Percentiles rank a stretch among this genome's conserved stretches.
phyloP scores from a whole-genome alignment of 2,797 vertebrate species.

The Sebastes elongatus region DNA sequence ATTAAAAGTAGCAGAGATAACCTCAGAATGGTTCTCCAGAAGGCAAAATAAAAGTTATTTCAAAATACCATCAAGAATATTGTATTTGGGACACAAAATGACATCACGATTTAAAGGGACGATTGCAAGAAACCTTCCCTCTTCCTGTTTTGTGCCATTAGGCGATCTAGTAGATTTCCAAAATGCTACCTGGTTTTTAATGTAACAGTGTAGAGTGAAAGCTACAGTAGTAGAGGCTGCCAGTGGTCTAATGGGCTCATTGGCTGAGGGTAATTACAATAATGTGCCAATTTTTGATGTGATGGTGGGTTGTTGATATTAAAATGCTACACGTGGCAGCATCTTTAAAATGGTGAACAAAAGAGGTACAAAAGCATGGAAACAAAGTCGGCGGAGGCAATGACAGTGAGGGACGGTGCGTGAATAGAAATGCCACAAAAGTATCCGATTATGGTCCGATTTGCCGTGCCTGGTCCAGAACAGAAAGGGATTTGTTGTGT shows the following conservation, averaged over 20 bases:
- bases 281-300: conserved; percentile 46
- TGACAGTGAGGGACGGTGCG: conserved; percentile 19
- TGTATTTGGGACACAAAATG: not conserved
- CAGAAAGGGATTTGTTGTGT: conserved; percentile 53
- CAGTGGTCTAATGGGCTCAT: conserved; percentile 50
- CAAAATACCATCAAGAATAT: not conserved
- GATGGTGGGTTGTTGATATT: conserved; percentile 35
- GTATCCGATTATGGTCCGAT: conserved; percentile 45
- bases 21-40: not conserved
- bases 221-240: conserved; percentile 4
- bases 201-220: conserved; percentile 13
- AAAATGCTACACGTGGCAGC: conserved; percentile 38
- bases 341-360: conserved; percentile 45
- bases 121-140: not conserved
- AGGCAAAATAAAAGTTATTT: not conserved
- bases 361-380: conserved; percentile 16
- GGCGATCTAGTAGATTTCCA: conserved; percentile 6
- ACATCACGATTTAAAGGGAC: not conserved
- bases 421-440: conserved; percentile 51
- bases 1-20: not conserved
- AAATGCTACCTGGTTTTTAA: conserved; percentile 24
- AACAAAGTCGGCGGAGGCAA: conserved; percentile 18
- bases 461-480: conserved; percentile 24
- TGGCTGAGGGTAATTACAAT: conserved; percentile 49
- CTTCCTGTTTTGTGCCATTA: conserved; percentile 15